phyloP scores from a whole-genome alignment of 1,140 invertebrate species.

The Uloborus diversus region DNA sequence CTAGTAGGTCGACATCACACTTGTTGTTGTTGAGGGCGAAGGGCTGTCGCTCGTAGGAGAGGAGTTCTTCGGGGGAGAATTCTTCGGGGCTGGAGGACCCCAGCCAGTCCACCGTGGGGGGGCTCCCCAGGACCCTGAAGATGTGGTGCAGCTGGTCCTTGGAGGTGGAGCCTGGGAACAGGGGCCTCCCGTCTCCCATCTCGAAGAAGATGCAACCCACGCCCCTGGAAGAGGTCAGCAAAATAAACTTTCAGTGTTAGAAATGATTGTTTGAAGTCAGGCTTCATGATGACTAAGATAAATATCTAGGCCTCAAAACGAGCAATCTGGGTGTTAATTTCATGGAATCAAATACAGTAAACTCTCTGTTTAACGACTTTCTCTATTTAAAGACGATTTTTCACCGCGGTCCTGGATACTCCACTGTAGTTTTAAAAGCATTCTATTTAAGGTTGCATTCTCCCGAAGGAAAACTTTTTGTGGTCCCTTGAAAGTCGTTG shows the following conservation, averaged over 20 bases:
- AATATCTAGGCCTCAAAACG: not conserved
- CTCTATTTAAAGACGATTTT: too few relatives aligned
- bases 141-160: conserved; percentile 75
- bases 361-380: too few relatives aligned
- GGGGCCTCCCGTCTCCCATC: conserved; percentile 74
- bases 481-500: too few relatives aligned
- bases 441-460: too few relatives aligned
- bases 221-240: conserved; percentile 69
- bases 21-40: too few relatives aligned
- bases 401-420: not conserved
- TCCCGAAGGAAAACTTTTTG: too few relatives aligned
- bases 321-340: too few relatives aligned
- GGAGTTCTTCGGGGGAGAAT: conserved; percentile 68
- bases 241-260: too few relatives aligned
- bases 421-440: too few relatives aligned
- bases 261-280: not conserved
- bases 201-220: conserved; percentile 81
- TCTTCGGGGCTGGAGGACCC: conserved; percentile 69
- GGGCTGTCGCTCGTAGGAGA: too few relatives aligned
- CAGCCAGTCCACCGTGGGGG: conserved; percentile 69
- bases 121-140: conserved; percentile 71
- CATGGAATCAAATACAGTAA: too few relatives aligned
- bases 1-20: too few relatives aligned
- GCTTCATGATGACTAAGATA: not conserved
- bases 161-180: conserved; percentile 75